Evolutionary conservation across 2,113 vertebrate species (phyloP).

Genomic region (Marcusenius ussheri): DNA sequence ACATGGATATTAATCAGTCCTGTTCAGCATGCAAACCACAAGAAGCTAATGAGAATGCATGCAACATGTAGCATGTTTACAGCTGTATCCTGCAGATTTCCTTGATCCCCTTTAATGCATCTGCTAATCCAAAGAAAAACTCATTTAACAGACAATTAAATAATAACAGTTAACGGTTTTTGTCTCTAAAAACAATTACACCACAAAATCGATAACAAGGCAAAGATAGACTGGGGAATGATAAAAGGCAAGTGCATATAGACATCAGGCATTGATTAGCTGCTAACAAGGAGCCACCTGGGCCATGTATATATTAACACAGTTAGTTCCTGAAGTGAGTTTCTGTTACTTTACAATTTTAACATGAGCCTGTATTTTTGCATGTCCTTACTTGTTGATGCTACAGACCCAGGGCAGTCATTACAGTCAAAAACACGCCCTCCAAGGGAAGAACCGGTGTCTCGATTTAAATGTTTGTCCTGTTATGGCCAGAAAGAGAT

Average conservation of each 20-base stretch:
- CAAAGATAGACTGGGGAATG: not conserved
- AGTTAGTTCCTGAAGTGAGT: not conserved
- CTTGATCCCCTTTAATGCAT: not conserved
- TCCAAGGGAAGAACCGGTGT: not conserved
- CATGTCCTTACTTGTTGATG: conserved; percentile 3
- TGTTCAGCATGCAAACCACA: not conserved
- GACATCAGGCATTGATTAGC: not conserved
- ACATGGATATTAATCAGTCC: not conserved
- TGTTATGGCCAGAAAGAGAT: not conserved
- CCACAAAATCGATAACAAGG: conserved; percentile 1
- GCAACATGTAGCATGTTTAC: not conserved
- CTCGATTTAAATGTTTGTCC: not conserved
- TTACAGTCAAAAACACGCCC: not conserved
- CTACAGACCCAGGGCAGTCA: not conserved
- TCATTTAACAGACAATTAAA: not conserved
- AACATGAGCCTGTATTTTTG: conserved; percentile 5
- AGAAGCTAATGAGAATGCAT: not conserved
- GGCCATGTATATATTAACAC: not conserved
- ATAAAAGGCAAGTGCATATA: not conserved
- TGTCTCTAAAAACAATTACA: not conserved
- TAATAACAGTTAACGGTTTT: not conserved
- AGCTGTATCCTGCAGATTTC: not conserved
- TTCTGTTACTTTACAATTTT: not conserved
- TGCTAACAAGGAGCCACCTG: not conserved
- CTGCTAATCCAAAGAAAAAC: not conserved